Conservation (phyloP, 1,140 invertebrate species). For the Nautilus pompilius region DNA sequence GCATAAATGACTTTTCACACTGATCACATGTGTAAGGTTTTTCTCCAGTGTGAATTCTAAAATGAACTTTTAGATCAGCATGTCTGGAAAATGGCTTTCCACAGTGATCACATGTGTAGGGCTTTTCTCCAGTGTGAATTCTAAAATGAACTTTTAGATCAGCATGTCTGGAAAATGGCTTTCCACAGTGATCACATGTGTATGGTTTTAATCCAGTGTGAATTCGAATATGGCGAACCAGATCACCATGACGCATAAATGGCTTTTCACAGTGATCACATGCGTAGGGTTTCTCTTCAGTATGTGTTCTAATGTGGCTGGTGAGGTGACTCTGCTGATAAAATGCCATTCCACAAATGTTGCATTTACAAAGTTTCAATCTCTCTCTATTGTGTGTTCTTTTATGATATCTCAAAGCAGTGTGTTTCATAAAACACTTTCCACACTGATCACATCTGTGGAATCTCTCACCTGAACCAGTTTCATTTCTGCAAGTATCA, state of each 20-base stretch:
- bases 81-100: conserved; percentile 71
- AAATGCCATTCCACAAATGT: not conserved
- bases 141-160: not conserved
- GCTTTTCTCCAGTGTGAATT: conserved; percentile 14
- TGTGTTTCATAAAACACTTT: conserved; percentile 80
- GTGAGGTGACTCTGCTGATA: not conserved
- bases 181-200: not conserved
- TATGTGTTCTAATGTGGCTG: not conserved
- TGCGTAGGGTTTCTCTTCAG: conserved; percentile 66
- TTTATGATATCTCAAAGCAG: conserved; percentile 63
- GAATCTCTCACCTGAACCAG: conserved; percentile 2
- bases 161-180: not conserved
- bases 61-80: conserved; percentile 36
- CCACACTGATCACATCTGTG: conserved; percentile 83
- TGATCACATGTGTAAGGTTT: conserved; percentile 21
- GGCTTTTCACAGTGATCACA: conserved; percentile 70
- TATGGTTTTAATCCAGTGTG: conserved; percentile 55
- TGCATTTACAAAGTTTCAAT: conserved; percentile 68
- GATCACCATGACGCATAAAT: conserved; percentile 79
- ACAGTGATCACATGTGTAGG: conserved; percentile 15
- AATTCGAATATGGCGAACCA: conserved; percentile 71
- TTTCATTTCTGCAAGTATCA: too few relatives aligned
- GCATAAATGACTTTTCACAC: conserved; percentile 14
- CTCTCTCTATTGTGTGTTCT: conserved; percentile 82
- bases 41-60: conserved; percentile 19